phyloP scores from a whole-genome alignment of 2,888 invertebrate species.

The Phalera bucephala region DNA sequence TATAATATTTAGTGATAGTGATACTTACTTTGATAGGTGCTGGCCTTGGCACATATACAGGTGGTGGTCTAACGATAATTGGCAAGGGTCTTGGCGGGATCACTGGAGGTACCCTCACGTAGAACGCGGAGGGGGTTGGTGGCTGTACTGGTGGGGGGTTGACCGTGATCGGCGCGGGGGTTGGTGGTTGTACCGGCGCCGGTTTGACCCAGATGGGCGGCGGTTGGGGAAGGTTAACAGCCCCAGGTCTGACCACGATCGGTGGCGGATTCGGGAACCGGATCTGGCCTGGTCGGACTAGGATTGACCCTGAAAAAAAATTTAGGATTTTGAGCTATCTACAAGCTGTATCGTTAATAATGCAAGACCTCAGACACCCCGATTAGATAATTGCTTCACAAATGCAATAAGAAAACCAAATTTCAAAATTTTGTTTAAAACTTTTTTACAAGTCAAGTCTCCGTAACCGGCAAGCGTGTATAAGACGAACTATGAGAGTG shows the following conservation, averaged over 20 bases:
- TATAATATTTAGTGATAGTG: too few relatives aligned
- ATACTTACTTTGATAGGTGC: constrained; percentile 49
- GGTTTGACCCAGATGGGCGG: constrained; percentile 57
- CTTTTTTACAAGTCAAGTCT: too few relatives aligned
- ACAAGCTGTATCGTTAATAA: too few relatives aligned
- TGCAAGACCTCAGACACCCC: too few relatives aligned
- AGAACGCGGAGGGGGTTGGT: constrained; percentile 46
- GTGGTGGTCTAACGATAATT: constrained; percentile 53
- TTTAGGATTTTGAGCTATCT: too few relatives aligned
- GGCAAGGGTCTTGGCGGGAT: constrained; percentile 47
- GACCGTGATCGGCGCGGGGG: constrained; percentile 49
- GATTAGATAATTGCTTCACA: too few relatives aligned
- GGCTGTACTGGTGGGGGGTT: constrained; percentile 50
- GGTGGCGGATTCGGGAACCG: constrained; percentile 50
- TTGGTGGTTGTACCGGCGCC: constrained; percentile 49
- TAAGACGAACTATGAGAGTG: too few relatives aligned
- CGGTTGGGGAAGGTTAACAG: constrained; percentile 43
- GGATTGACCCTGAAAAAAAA: constrained; percentile 45
- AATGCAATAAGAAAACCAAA: too few relatives aligned
- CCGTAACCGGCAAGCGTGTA: too few relatives aligned
- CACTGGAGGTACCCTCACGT: constrained; percentile 51
- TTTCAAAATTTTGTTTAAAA: too few relatives aligned
- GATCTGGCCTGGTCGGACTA: constrained; percentile 60
- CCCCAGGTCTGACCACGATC: constrained; percentile 54
- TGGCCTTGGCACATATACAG: constrained; percentile 46